These are phyloP conservation scores for Hololepta plana DNA, from an alignment of 2,888 invertebrate genomes.

Conservation along the genomic window DNA sequence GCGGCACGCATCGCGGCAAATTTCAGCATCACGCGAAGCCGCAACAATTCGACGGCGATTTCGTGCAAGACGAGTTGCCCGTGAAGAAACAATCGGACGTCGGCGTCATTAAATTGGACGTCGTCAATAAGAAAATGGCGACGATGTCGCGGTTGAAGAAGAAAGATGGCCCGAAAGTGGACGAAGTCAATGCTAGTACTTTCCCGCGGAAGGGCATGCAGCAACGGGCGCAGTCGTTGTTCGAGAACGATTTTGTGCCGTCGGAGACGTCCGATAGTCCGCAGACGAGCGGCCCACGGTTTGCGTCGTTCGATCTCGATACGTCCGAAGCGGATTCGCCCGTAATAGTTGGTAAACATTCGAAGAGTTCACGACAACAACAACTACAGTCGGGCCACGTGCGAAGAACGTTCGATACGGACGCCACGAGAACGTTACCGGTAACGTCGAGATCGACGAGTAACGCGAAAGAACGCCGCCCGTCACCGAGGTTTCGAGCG, in stretches of 20 bases:
- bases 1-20: not conserved
- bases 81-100: slow-evolving; percentile 7
- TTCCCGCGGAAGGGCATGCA: slow-evolving; percentile 27
- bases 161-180: slow-evolving; percentile 20
- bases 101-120: slow-evolving; percentile 13
- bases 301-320: slow-evolving; percentile 21
- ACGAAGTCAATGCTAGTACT: slow-evolving; percentile 17
- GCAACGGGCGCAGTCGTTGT: slow-evolving; percentile 32
- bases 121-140: slow-evolving; percentile 17
- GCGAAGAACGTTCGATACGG: slow-evolving; percentile 11
- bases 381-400: slow-evolving; percentile 6
- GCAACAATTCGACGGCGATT: slow-evolving; percentile 41
- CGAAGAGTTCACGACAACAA: slow-evolving; percentile 9
- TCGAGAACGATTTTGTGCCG: slow-evolving; percentile 54
- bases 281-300: slow-evolving; percentile 14
- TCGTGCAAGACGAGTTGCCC: slow-evolving; percentile 23
- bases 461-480: too few relatives aligned
- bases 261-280: slow-evolving; percentile 20
- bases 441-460: too few relatives aligned
- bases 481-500: slow-evolving; percentile 5
- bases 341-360: slow-evolving; percentile 11
- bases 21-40: slow-evolving; percentile 16
- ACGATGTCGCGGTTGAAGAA: slow-evolving; percentile 16
- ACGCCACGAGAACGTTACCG: slow-evolving; percentile 11
- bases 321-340: slow-evolving; percentile 20